Evolutionary conservation across 2,888 invertebrate species (phyloP), one percentile per base, ranked within the genome.

Genomic region (Sabellastarte sp.): DNA sequence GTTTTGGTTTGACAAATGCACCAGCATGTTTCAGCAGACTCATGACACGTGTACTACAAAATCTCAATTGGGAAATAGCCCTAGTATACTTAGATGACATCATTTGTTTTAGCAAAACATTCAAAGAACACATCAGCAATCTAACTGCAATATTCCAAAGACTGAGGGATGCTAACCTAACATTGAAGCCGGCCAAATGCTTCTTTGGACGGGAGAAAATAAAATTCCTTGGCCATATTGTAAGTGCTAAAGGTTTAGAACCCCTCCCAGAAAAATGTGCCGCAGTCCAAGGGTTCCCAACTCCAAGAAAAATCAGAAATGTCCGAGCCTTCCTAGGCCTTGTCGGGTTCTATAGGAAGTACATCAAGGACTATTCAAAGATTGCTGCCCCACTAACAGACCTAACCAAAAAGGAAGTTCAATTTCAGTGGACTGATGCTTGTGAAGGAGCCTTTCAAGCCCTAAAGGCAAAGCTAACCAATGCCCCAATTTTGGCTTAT

Each of bases 401-500:
- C 15, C 29, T 31, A 10, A 57, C 57, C 1, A 29, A 24, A n/a
- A 20, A 10, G 32, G 32, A 31, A 26, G 30, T 5, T 32, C 24
- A 29, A 15, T 57, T 57, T 57, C 10, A 5, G 20, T 31, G 57
- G 57, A 20, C 57, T 26, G 30, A 31, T 31, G 28, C 15, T 32
- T 20, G 32, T 2, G 31, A 57, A 32, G 31, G 31, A 32, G 57
- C 32, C 20, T 57, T 57, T 31, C 24, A 29, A 31, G 31, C 57
- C n/a, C n/a, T n/a, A n/a, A n/a, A n/a, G n/a, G n/a, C n/a, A n/a
- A n/a, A n/a, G n/a, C n/a, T n/a, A n/a, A n/a, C n/a, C n/a, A n/a
- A n/a, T n/a, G n/a, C n/a, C 29, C 57, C 57, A 15, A 31, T 57
- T 4, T 57, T 57, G 31, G 29, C 57, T 15, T 57, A 57, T 31